phyloP scores from a whole-genome alignment of 1,140 invertebrate species.

The Magallana angulata region DNA sequence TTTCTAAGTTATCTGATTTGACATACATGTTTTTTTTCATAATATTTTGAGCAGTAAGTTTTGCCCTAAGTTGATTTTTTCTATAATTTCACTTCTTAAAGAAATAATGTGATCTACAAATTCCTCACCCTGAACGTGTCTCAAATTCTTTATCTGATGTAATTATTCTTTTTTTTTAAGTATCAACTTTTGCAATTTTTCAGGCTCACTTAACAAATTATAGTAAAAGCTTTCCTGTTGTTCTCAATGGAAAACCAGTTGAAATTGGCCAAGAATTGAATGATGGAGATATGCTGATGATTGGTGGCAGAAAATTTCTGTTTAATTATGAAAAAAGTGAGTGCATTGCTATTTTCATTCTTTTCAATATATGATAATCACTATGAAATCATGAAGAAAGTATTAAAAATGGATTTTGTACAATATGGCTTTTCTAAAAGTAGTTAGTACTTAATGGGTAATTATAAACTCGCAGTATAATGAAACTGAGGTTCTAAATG shows the following conservation, averaged over 20 bases:
- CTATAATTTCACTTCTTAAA: neutral
- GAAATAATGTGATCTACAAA: neutral
- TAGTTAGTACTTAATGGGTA: no score
- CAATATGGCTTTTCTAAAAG: no score
- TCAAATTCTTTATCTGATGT: neutral
- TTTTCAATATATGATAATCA: neutral
- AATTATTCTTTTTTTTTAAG: neutral
- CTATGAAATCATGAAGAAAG: neutral
- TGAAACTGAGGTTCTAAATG: no score
- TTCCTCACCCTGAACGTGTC: neutral
- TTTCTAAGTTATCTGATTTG: slow-evolving; percentile 3
- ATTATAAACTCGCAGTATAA: no score
- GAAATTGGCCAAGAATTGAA: slow-evolving; percentile 15
- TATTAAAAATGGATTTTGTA: neutral
- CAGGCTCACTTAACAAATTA: slow-evolving; percentile 10
- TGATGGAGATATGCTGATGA: slow-evolving; percentile 8
- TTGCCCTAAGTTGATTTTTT: neutral
- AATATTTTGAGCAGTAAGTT: neutral
- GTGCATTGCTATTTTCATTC: neutral
- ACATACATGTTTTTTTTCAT: neutral
- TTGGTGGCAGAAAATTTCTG: slow-evolving; percentile 14
- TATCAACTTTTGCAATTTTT: neutral
- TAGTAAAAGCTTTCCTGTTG: slow-evolving; percentile 15
- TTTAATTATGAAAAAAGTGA: slow-evolving; percentile 12
- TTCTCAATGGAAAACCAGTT: neutral